phyloP scores from a whole-genome alignment of 2,888 invertebrate species.

The Octodonta nipae region DNA sequence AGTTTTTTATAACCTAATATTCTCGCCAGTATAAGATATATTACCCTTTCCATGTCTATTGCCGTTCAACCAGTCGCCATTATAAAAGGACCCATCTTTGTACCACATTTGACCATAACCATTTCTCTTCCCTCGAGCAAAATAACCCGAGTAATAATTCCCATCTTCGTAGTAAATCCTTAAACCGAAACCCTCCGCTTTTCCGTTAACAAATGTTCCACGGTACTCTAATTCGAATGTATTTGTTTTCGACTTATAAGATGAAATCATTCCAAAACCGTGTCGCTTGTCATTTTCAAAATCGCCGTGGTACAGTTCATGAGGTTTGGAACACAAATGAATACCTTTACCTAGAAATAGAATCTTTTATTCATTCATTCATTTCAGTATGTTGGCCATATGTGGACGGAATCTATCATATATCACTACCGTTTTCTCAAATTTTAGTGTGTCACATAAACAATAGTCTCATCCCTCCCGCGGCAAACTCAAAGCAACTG shows the following conservation, averaged over 20 bases:
- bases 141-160: constrained; percentile 47
- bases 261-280: constrained; percentile 44
- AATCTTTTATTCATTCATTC: too few relatives aligned
- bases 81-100: constrained; percentile 43
- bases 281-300: constrained; percentile 43
- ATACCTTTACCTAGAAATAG: too few relatives aligned
- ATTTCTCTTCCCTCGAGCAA: constrained; percentile 38
- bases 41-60: constrained; percentile 20
- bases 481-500: too few relatives aligned
- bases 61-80: constrained; percentile 41
- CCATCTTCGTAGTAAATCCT: constrained; percentile 43
- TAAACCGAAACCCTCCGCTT: constrained; percentile 45
- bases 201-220: constrained; percentile 47
- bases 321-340: too few relatives aligned
- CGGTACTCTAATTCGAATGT: constrained; percentile 40
- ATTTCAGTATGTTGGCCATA: too few relatives aligned
- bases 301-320: constrained; percentile 50
- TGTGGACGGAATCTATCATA: too few relatives aligned
- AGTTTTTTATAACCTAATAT: too few relatives aligned
- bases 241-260: constrained; percentile 31
- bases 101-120: constrained; percentile 54
- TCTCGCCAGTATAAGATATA: too few relatives aligned
- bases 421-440: too few relatives aligned
- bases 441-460: too few relatives aligned
- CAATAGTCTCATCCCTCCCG: too few relatives aligned